Evolutionary conservation across 2,888 invertebrate species (phyloP).

Genomic region (Caenorhabditis becei): DNA sequence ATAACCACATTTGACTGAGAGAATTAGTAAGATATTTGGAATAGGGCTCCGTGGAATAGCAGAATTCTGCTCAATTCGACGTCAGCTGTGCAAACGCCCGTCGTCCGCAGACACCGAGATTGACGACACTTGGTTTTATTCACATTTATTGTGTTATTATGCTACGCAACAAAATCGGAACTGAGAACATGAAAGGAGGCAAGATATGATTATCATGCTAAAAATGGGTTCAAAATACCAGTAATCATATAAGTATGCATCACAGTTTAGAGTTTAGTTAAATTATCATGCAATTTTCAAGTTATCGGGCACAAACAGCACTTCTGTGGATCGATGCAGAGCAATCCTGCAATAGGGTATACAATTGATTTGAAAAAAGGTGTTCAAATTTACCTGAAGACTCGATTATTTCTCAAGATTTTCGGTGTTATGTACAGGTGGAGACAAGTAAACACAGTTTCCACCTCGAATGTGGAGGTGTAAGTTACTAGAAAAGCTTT

Average conservation of each 20-base stretch:
- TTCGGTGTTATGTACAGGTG: slow-evolving; percentile 44
- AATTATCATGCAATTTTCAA: slow-evolving; percentile 15
- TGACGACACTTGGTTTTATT: slow-evolving; percentile 1
- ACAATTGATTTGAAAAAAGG: neutral
- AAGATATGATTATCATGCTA: neutral
- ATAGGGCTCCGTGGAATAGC: slow-evolving; percentile 17
- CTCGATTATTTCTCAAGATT: slow-evolving; percentile 37
- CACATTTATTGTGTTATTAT: neutral
- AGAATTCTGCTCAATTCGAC: slow-evolving; percentile 36
- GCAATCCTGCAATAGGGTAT: slow-evolving; percentile 15
- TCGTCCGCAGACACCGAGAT: slow-evolving; percentile 6
- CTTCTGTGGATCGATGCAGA: slow-evolving; percentile 12
- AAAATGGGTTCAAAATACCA: slow-evolving; percentile 1
- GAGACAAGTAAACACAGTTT: slow-evolving; percentile 38
- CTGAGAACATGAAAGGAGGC: neutral
- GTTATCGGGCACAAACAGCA: slow-evolving; percentile 13
- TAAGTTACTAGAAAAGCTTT: slow-evolving; percentile 36
- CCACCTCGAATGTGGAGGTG: slow-evolving; percentile 18
- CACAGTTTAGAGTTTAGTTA: neutral
- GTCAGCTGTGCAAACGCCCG: slow-evolving; percentile 43
- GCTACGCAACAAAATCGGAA: neutral
- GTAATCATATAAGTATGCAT: neutral
- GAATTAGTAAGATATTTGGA: slow-evolving; percentile 3
- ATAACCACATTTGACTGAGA: slow-evolving; percentile 25
- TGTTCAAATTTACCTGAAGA: slow-evolving; percentile 24